Evolutionary conservation across 2,113 vertebrate genomes (phyloP), one percentile per base, ranked within the genome.

Genomic region (Marmota flaviventris): DNA sequence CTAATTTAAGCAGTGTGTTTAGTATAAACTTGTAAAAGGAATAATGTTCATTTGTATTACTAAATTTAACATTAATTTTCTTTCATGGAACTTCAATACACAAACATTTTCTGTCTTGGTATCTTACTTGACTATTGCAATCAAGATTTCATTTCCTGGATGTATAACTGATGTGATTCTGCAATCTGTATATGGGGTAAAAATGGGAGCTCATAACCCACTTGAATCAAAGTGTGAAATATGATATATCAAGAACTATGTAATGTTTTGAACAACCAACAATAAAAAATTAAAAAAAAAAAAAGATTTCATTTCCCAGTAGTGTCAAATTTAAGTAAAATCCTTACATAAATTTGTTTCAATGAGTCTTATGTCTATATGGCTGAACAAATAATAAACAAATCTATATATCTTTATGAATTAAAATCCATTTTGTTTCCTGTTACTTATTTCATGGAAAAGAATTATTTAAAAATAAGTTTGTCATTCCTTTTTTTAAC

Each of bases 401-500:
- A 58, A 89, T 1, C 16, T 53, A 65, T 78, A n/a, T 0, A 0
- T 72, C 34, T 89, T 42, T 79, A 25, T 79, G 63, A 65, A 2
- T 42, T 85, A 69, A 76, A 92, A 58, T n/a, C 58, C 5, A 53
- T 39, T 14, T 8, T 42, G 16, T 42, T 87, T 76, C 48, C 17
- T 87, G 37, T 67, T 87, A 53, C 76, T 76, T 88, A 37, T 61
- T 45, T 82, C 4, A 61, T 45, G 82, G 3, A 22, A 24, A 61
- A 78, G 18, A 81, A 51, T 82, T 81, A 69, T 70, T 95, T 86
- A 69, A 91, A 75, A 81, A 56, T 83, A 83, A 76, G 29, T 61
- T 75, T 51, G 34, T 12, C n/a, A 42, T 63, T n/a, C 13, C 8
- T 32, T 79, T 90, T 42, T 42, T 67, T 75, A 22, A 17, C 85